Base-by-base conservation (phyloP, 2,888 invertebrate species). In the Exephanes ischioxanthus region DNA sequence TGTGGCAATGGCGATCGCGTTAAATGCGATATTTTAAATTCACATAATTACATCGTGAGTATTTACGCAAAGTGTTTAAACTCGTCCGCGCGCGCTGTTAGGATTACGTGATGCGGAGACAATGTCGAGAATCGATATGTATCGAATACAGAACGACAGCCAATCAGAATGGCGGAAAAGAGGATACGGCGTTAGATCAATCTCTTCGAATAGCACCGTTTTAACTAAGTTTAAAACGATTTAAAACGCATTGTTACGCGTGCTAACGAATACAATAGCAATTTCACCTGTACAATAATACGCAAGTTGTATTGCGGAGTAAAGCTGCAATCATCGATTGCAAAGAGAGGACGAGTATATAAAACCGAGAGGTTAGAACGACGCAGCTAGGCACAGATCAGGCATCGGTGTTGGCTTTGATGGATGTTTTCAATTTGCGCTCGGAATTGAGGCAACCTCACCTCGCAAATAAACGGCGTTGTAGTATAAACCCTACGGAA, bases 371-470 rank as follows among this genome's bases (percentile, higher is more conserved):
- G 22, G 22, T 48, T 37, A 26, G 68, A 67, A 68, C 51, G 77
- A 68, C 63, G n/a, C 14, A 26, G 33, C 51, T 51, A 66, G 71
- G 66, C 77, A 48, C 82, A 45, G 55, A 78, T 58, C 58, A 22
- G 58, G 48, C 68, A 81, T 81, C 73, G 14, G 58, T 58, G 76
- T 19, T 76, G 55, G 87, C 87, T 87, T 86, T 88, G 86, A 90
- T 88, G 81, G 88, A 90, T 89, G 90, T 88, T 90, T 89, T 88
- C 89, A 88, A 89, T 89, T 88, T 89, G 86, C 77, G 80, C 82
- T 58, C 84, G 68, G 75, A 79, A 84, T 26, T 67, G 77, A 78
- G 80, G 80, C 51, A 73, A 79, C 68, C 80, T 53, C 26, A 48
- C 58, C 48, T 78, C 19, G 83, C 67, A 77, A 82, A 82, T 73